Percentiles rank a stretch among this genome's conserved stretches.
Conservation (phyloP, 2,797 vertebrate genomes). For the Peromyscus attwateri region DNA sequence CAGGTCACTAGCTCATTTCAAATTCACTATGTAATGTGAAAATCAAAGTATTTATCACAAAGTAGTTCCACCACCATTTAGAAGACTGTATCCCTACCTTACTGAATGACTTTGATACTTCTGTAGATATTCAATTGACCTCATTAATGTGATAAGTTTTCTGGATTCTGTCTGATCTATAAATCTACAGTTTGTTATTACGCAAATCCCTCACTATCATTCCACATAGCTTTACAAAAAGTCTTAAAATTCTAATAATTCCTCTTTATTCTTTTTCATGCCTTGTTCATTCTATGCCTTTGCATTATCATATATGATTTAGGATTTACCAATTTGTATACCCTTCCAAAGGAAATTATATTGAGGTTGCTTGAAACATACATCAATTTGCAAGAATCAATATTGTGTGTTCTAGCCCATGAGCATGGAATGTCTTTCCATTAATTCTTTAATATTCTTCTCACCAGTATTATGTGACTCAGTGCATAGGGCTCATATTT, state of each 20-base stretch:
- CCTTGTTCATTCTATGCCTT: background rate
- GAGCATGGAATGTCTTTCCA: background rate
- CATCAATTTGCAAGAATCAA: constrained; percentile 14
- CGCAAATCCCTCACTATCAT: background rate
- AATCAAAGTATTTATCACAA: background rate
- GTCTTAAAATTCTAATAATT: background rate
- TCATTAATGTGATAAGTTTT: background rate
- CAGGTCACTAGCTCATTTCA: background rate
- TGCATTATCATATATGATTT: background rate
- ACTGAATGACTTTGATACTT: background rate
- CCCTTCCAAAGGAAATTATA: background rate
- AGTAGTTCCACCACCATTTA: background rate
- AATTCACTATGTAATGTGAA: background rate
- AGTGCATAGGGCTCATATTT: background rate
- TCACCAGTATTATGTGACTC: background rate
- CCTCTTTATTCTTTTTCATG: background rate
- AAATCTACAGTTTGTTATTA: background rate
- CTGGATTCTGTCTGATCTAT: background rate
- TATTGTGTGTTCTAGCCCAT: background rate
- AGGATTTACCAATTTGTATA: constrained; percentile 1
- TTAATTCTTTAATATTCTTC: background rate
- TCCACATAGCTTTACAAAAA: background rate
- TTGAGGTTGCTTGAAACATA: background rate
- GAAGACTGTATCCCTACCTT: background rate
- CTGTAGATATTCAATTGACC: background rate